Evolutionary conservation across 2,113 vertebrate species (phyloP).

Genomic region (Coreoperca whiteheadi): DNA sequence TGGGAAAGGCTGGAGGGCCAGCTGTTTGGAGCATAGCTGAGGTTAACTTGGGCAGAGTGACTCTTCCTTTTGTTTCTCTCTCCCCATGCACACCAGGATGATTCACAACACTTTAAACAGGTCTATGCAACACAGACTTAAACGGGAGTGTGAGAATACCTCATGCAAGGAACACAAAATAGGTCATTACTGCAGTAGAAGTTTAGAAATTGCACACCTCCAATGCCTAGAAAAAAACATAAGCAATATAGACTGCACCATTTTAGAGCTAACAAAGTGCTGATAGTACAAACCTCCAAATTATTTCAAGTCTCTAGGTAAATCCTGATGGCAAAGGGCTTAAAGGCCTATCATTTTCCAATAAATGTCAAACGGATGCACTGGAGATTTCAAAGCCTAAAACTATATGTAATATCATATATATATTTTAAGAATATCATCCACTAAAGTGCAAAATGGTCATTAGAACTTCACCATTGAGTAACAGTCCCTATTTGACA

Average conservation of each 20-base stretch:
- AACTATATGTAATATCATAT: not conserved
- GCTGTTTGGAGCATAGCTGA: slow-evolving; percentile 62
- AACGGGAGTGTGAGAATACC: not conserved
- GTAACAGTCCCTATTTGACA: slow-evolving; percentile 16
- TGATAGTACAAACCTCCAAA: not conserved
- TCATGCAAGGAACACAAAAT: slow-evolving; percentile 22
- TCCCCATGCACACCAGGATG: slow-evolving; percentile 49
- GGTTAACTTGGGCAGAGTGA: slow-evolving; percentile 38
- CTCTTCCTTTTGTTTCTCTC: slow-evolving; percentile 51
- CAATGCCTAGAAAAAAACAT: not conserved
- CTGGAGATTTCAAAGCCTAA: not conserved
- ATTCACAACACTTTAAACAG: slow-evolving; percentile 24
- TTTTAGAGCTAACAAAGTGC: not conserved
- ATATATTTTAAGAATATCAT: not conserved
- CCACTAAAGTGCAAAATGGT: slow-evolving; percentile 1
- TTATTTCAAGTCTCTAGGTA: not conserved
- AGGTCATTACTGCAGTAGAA: not conserved
- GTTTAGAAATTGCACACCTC: not conserved
- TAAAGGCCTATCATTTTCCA: not conserved
- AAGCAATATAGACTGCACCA: not conserved
- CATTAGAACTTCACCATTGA: slow-evolving; percentile 7
- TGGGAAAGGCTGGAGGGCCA: slow-evolving; percentile 47
- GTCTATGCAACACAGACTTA: slow-evolving; percentile 40
- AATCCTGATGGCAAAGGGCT: not conserved
- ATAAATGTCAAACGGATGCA: not conserved